A percentile compares a stretch with the other conserved stretches of the same genome.
These are phyloP conservation scores for Iguana delicatissima DNA, from an alignment of 2,797 vertebrate genomes.

Conservation along the genomic window DNA sequence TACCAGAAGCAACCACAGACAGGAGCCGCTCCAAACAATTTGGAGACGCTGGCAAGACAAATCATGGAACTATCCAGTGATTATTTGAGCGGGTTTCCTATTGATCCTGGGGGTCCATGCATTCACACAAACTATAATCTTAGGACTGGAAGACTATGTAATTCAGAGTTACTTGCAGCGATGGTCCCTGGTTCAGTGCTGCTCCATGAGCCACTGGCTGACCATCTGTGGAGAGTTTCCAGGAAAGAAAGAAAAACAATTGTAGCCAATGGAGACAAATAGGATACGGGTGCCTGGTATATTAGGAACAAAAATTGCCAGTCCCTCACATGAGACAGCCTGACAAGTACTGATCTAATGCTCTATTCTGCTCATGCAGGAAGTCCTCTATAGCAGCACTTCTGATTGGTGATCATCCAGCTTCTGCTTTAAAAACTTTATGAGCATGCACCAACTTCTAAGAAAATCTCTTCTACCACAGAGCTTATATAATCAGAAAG, in stretches of 20 bases:
- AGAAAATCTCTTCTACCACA: background rate
- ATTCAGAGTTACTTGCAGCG: background rate
- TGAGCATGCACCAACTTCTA: background rate
- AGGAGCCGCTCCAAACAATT: conserved; percentile 45
- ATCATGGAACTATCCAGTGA: background rate
- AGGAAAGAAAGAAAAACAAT: too few relatives aligned
- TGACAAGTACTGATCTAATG: too few relatives aligned
- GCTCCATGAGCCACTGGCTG: too few relatives aligned
- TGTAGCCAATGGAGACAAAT: too few relatives aligned
- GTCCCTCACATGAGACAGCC: too few relatives aligned
- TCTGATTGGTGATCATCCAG: background rate
- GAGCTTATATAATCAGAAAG: background rate
- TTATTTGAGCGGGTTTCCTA: background rate
- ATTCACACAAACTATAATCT: background rate
- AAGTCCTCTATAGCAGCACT: background rate
- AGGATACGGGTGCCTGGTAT: too few relatives aligned
- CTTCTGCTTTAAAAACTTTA: background rate
- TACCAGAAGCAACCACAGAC: conserved; percentile 26
- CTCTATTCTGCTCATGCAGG: background rate
- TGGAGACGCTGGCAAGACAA: conserved; percentile 26
- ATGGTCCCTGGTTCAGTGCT: too few relatives aligned
- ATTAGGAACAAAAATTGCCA: too few relatives aligned
- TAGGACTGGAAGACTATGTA: background rate
- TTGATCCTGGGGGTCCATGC: too few relatives aligned
- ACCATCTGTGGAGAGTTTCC: too few relatives aligned